Percentiles rank a stretch among this genome's conserved stretches.
Conservation (phyloP, 2,888 invertebrate species). For the Polymixis lichenea region DNA sequence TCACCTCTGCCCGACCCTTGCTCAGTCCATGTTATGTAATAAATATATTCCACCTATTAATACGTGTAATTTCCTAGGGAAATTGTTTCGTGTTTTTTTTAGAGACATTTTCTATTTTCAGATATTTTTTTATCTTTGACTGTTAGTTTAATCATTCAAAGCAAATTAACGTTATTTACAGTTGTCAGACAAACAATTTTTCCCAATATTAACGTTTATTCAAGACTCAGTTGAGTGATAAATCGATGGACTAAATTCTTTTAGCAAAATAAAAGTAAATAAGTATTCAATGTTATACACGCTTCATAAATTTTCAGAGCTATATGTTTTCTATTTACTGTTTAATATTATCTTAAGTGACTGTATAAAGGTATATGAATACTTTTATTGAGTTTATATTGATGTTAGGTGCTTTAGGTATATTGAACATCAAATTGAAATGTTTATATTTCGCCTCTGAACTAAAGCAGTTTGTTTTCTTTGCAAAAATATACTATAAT, state of each 20-base stretch:
- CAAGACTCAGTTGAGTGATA: background rate
- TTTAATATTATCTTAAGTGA: conserved; percentile 16
- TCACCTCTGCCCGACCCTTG: too few relatives aligned
- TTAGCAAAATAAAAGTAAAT: background rate
- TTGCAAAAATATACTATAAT: too few relatives aligned
- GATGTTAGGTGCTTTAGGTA: background rate
- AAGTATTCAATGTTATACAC: conserved; percentile 10
- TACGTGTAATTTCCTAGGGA: background rate
- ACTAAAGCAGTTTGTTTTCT: background rate
- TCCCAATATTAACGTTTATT: background rate
- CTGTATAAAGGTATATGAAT: conserved; percentile 9
- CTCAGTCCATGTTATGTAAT: too few relatives aligned
- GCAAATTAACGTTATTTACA: background rate
- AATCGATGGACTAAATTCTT: conserved; percentile 14
- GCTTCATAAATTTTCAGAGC: conserved; percentile 14
- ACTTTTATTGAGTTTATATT: background rate
- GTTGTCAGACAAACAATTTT: background rate
- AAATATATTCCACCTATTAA: too few relatives aligned
- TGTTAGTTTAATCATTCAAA: background rate
- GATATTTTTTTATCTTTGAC: background rate
- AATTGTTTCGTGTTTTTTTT: too few relatives aligned
- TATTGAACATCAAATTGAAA: background rate
- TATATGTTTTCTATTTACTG: conserved; percentile 22
- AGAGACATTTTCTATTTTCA: background rate
- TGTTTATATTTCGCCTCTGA: background rate